Base-by-base conservation (phyloP, 2,113 vertebrate genomes). In the Corythornis vintsioides region DNA sequence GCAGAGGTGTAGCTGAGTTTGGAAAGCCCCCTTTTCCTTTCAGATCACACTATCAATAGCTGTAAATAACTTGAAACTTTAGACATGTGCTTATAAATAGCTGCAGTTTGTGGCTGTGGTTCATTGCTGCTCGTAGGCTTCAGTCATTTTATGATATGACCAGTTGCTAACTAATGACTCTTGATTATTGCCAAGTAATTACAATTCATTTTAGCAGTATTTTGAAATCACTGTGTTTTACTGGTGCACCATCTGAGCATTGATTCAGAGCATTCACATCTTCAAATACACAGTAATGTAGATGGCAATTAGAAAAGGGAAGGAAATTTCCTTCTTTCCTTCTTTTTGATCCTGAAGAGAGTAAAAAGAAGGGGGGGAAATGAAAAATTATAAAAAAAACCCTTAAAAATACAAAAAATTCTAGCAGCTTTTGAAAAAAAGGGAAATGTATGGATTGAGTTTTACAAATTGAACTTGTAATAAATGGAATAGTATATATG, bases 71-170 rank as follows among this genome's bases (percentile, higher is more conserved):
- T 80, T 43, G 31, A 86, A 81, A 92, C 42, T 70, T 89, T 45
- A 38, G 42, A 59, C 38, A 64, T 40, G 10, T 83, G 13, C 65
- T 87, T 77, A 88, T 82, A 90, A 95, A 86, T 92, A 94, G 77
- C 48, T 76, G 10, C 35, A 38, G 35, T 74, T 90, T 89, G 84
- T 64, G 60, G 40, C 42, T 92, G 8, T 56, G 55, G 33, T 88
- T 90, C 57, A 40, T 40, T 90, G 33, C 69, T 86, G 18, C 73
- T 70, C 85, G 43, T 74, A 29, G 72, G 25, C 33, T 57, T 26
- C 31, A 72, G 70, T 52, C 47, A 26, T 65, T 88, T 89, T 86
- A 47, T 86, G 72, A 31, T 29, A 76, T 61, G 38, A 61, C 31
- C 26, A 24, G 5, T 60, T 86, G 61, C 45, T 52, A 86, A 15